Evolutionary conservation across 2,888 invertebrate species (phyloP), one percentile per base, ranked within the genome.

Genomic region (Leptothorax acervorum): DNA sequence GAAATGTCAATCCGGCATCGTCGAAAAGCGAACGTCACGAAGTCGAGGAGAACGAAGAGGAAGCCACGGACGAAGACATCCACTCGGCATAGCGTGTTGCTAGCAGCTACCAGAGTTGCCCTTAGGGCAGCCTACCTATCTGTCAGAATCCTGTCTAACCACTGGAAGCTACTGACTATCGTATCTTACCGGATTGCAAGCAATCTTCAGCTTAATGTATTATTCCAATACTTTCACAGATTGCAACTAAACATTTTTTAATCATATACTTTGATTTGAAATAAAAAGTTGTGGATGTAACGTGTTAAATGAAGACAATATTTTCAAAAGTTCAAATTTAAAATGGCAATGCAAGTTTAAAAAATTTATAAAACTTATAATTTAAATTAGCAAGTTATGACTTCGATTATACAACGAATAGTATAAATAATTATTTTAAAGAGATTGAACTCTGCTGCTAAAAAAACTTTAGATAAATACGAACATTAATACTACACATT

Each of bases 51-150:
- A 57, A 63, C 42, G 62, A 74, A 71, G 73, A 60, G 55, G 55
- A 65, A 71, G 55, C 65, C 18, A 71, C 75, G 66, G 65, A 83
- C 66, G 82, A 83, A 86, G 86, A 62, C 68, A 63, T 74, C 62
- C 45, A 86, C 35, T 78, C 85, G 82, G 85, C 86, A 87, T 93
- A 91, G 93, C 92, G 92, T 92, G 93, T 92, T 93, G 92, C 92
- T 91, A 85, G 88, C 88, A 91, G 92, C 92, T 92, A 92, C 92
- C 87, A 90, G 88, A 91, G 90, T 86, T 91, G 91, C 90, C 91
- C 88, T 87, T 57, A 73, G 91, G 89, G 90, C 90, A 90, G 88
- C 91, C 91, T 88, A 89, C 89, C 90, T 91, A 85, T 90, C 92
- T 92, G 91, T 91, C 92, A 92, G 92, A 90, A 91, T 90, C 91